Evolutionary conservation across 2,797 vertebrate species (phyloP).

Genomic region (Eidolon dupreanum): DNA sequence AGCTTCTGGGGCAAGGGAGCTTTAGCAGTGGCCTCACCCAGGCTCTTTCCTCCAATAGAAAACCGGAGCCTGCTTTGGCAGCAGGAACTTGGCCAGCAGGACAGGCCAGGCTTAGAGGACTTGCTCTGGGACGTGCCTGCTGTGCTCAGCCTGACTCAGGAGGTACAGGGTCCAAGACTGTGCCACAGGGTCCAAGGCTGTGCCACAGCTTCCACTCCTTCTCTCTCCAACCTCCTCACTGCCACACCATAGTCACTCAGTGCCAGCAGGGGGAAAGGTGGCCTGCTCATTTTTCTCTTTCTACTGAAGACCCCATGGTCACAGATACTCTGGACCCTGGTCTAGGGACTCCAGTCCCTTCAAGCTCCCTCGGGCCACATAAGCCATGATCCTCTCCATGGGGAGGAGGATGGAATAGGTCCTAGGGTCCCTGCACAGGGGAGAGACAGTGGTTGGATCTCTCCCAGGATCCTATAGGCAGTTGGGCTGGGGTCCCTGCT

Average conservation of each 20-base stretch:
- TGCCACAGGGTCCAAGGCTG: not conserved
- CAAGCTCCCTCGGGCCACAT: not conserved
- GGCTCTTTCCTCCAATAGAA: not conserved
- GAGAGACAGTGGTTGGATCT: not conserved
- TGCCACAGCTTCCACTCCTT: not conserved
- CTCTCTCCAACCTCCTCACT: not conserved
- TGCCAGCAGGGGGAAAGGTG: not conserved
- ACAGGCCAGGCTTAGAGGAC: not conserved
- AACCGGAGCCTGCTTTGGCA: not conserved
- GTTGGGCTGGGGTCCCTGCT: not conserved
- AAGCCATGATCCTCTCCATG: not conserved
- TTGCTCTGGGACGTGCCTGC: not conserved
- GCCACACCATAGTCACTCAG: fast-evolving
- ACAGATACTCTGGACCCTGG: not conserved
- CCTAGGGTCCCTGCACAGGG: not conserved
- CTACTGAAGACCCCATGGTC: not conserved
- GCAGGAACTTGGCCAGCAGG: not conserved
- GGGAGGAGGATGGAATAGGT: not conserved
- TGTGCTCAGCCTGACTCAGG: not conserved
- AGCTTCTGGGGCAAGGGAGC: not conserved
- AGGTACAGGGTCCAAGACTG: not conserved
- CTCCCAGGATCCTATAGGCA: not conserved
- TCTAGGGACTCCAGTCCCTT: not conserved
- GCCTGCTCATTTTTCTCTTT: not conserved
- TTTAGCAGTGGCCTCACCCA: not conserved